Conservation (phyloP, 2,888 invertebrate genomes). For the Catocala sponsa region DNA sequence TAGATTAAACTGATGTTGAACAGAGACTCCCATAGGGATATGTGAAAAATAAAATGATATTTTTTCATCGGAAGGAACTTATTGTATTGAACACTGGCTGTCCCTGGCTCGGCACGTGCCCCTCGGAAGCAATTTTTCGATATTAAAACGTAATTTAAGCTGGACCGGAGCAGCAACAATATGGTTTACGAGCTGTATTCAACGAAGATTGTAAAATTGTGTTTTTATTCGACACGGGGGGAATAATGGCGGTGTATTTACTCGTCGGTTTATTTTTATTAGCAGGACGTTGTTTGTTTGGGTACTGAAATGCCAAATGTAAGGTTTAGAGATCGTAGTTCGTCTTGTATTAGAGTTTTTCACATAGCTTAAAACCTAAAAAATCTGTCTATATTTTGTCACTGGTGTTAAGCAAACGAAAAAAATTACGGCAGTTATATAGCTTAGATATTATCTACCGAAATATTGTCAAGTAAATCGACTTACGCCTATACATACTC, state of each 20-base stretch:
- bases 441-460: too few species aligned
- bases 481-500: too few species aligned
- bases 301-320: too few species aligned
- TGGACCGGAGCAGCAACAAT: slow-evolving; percentile 27
- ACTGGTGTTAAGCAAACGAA: too few species aligned
- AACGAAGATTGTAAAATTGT: slow-evolving; percentile 20
- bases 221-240: slow-evolving; percentile 9
- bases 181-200: slow-evolving; percentile 27
- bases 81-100: slow-evolving; percentile 10
- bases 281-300: background rate
- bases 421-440: too few species aligned
- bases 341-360: too few species aligned
- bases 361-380: too few species aligned
- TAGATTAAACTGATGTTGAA: slow-evolving; percentile 4
- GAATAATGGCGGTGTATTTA: background rate
- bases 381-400: too few species aligned
- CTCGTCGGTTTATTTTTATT: background rate
- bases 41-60: slow-evolving; percentile 18
- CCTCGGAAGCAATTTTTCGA: slow-evolving; percentile 47
- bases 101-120: slow-evolving; percentile 9
- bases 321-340: too few species aligned
- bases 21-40: slow-evolving; percentile 20
- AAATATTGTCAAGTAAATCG: too few species aligned
- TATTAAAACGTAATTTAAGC: slow-evolving; percentile 54
- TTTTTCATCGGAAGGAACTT: slow-evolving; percentile 34